Percentiles rank a stretch among this genome's conserved stretches.
phyloP scores from a whole-genome alignment of 1,140 invertebrate species.

The Drosophila willistoni region DNA sequence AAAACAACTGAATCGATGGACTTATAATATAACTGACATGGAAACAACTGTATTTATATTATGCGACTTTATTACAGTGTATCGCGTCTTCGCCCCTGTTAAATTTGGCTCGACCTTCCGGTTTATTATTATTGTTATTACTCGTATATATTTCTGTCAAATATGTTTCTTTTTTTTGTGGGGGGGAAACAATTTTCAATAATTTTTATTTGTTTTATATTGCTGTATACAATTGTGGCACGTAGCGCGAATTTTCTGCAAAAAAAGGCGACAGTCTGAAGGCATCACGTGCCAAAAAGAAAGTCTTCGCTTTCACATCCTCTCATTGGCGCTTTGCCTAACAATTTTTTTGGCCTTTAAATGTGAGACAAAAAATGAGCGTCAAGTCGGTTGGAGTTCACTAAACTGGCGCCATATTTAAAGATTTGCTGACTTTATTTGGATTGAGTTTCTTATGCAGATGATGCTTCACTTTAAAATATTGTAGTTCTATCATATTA shows the following conservation, averaged over 20 bases:
- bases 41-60: background rate
- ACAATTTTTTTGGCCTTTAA: constrained; percentile 19
- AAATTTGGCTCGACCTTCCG: constrained; percentile 3
- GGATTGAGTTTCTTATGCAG: too few relatives aligned
- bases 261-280: constrained; percentile 66
- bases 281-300: constrained; percentile 43
- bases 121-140: constrained; percentile 12
- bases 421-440: background rate
- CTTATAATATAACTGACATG: too few relatives aligned
- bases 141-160: constrained; percentile 10
- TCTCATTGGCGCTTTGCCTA: constrained; percentile 45
- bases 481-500: too few relatives aligned
- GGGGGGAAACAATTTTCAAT: constrained; percentile 33
- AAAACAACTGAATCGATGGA: background rate
- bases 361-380: background rate
- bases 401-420: constrained; percentile 21
- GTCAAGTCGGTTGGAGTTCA: constrained; percentile 15
- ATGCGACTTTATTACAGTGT: background rate
- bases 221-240: constrained; percentile 43
- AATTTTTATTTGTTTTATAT: constrained; percentile 30
- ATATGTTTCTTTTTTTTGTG: background rate
- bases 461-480: too few relatives aligned
- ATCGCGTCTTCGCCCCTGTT: background rate
- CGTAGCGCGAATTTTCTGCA: constrained; percentile 57
- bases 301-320: constrained; percentile 16